A percentile compares a stretch with the other conserved stretches of the same genome.
Evolutionary conservation across 1,140 invertebrate genomes (phyloP).

Genomic region (Caenorhabditis tropicalis): DNA sequence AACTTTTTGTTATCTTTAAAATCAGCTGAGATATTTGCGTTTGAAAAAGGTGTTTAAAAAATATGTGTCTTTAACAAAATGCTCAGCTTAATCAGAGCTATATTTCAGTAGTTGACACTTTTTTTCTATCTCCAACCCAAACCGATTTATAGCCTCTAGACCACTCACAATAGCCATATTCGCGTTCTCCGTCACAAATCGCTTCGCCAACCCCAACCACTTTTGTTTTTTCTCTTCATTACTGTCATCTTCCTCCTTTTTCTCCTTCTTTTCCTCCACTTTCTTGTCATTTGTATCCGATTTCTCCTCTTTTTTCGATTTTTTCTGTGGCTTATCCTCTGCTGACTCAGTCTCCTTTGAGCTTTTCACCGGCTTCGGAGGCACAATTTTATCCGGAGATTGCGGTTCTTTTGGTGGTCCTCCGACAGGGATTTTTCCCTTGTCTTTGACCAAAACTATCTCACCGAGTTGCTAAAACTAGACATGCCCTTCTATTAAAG

Average conservation of each 20-base stretch:
- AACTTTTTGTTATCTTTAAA: no score
- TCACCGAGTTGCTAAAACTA: slow-evolving; percentile 33
- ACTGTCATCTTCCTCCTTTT: slow-evolving; percentile 5
- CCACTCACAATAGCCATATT: background rate
- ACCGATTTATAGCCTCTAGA: no score
- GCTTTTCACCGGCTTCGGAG: background rate
- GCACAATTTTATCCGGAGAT: background rate
- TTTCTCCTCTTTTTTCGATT: background rate
- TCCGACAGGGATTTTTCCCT: background rate
- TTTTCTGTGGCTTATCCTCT: background rate
- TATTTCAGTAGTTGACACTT: no score
- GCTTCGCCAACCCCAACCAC: slow-evolving; percentile 16
- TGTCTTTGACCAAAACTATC: slow-evolving; percentile 35
- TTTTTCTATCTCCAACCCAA: no score
- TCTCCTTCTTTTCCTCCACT: background rate
- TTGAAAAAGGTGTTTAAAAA: no score
- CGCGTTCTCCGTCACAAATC: background rate
- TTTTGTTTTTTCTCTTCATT: background rate
- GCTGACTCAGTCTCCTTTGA: background rate
- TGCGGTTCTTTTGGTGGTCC: background rate
- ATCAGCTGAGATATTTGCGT: no score
- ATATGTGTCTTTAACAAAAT: no score
- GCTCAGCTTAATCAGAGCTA: no score
- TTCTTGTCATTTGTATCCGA: background rate
- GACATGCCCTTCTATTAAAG: no score